phyloP scores from a whole-genome alignment of 1,140 invertebrate species.

The Pseudomyrmex concolor region DNA sequence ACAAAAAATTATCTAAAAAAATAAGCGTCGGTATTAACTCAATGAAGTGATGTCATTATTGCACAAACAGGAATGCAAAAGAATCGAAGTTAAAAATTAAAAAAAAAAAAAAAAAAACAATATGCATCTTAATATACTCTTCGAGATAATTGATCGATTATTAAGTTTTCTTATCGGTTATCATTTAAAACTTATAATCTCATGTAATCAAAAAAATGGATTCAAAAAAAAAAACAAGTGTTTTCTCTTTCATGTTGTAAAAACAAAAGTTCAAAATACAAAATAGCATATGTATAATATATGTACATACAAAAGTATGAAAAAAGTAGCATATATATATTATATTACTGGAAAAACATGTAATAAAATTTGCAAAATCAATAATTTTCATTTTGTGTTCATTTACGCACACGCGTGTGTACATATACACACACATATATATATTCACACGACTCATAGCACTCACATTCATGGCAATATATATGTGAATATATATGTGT shows the following conservation, averaged over 20 bases:
- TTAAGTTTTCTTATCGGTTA: background rate
- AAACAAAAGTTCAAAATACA: conserved; percentile 33
- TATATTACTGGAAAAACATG: conserved; percentile 43
- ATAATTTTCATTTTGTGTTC: conserved; percentile 61
- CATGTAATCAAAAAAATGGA: conserved; percentile 11
- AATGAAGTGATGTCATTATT: conserved; percentile 55
- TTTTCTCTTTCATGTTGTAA: conserved; percentile 8
- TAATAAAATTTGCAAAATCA: conserved; percentile 56
- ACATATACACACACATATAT: conserved; percentile 24
- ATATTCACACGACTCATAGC: too few species aligned
- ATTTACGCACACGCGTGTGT: too few species aligned
- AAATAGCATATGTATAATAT: conserved; percentile 45
- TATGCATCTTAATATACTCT: background rate
- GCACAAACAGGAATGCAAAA: conserved; percentile 18
- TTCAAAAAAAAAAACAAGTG: conserved; percentile 8
- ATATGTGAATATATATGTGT: too few species aligned
- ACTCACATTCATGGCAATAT: conserved; percentile 10
- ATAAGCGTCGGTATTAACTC: conserved; percentile 54
- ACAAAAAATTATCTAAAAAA: conserved; percentile 56
- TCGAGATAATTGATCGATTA: too few species aligned
- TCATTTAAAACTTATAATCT: conserved; percentile 52
- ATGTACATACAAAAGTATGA: background rate
- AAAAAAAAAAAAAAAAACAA: too few species aligned
- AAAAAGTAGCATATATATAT: conserved; percentile 52
- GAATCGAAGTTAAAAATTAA: too few species aligned